Conservation (phyloP, 2,888 invertebrate species). For the Galerucella nymphaeae region DNA sequence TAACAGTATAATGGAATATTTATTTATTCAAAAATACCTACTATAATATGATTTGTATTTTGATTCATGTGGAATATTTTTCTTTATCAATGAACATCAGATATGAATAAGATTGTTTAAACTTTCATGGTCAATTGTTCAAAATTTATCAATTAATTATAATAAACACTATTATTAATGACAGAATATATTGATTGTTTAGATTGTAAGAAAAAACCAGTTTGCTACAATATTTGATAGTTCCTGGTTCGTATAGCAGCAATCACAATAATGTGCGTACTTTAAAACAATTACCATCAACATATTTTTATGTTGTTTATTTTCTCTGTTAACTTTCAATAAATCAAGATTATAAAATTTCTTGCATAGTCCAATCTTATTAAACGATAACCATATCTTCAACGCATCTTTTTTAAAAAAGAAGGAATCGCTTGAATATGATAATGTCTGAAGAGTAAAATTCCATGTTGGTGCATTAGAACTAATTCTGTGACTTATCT, state of each 20-base stretch:
- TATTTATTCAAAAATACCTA: background rate
- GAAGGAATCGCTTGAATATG: conserved; percentile 36
- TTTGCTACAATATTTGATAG: background rate
- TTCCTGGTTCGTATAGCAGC: background rate
- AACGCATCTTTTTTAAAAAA: conserved; percentile 1
- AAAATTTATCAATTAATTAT: background rate
- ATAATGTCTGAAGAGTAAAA: conserved; percentile 42
- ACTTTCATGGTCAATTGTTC: no score
- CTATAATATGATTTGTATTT: background rate
- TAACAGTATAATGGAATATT: background rate
- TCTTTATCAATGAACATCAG: background rate
- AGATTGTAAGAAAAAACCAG: background rate
- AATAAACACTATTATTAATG: no score
- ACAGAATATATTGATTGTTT: no score
- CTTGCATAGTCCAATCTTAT: conserved; percentile 7
- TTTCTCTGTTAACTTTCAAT: background rate
- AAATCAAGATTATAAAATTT: conserved; percentile 6
- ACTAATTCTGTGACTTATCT: conserved; percentile 44
- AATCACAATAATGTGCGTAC: background rate
- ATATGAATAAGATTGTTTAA: background rate
- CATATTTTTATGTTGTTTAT: background rate
- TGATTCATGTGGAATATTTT: background rate
- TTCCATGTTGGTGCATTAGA: conserved; percentile 44
- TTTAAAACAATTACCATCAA: background rate
- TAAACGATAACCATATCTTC: conserved; percentile 6